Evolutionary conservation across 2,888 invertebrate genomes (phyloP), one percentile per base, ranked within the genome.

Genomic region (Drosophila cognata): DNA sequence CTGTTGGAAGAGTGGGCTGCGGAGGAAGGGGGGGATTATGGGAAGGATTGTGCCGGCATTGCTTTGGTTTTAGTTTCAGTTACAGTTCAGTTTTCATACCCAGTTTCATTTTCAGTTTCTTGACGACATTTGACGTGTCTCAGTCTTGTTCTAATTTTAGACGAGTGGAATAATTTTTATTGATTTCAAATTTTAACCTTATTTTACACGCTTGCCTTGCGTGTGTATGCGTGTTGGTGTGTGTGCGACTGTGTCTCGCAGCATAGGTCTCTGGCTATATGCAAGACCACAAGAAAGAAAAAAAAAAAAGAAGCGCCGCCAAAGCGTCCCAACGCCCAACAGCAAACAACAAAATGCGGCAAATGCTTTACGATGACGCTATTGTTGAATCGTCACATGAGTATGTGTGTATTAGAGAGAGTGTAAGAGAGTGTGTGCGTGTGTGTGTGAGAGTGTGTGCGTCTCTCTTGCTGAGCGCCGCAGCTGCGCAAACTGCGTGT

Each of bases 131-230:
- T 50, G 68, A 61, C 48, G 62, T 62, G 77, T 72, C 68, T 72
- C 55, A 69, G 77, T 71, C 82, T 79, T 79, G 81, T 84, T 91
- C 92, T 92, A 92, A 92, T 92, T 92, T 92, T 92, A 92, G 92
- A 91, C 86, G 88, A 91, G 90, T 86, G 84, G 88, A 91, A 92
- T 91, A 91, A 89, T 85, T 91, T 91, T 91, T 91, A 91, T 91
- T 91, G 92, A 92, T 91, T 91, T 91, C 86, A 91, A 88, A 89
- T 89, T 88, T 89, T 88, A 90, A 91, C 89, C 90, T 88, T 90
- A 88, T 91, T 91, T 86, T 77, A 82, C 79, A 79, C 81, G 84
- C 75, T 75, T 50, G 68, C 62, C 69, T 61, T 38, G 57, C 55
- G 38, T 52, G 31, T 21, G 11, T 52, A n/a, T 41, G 35, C 43